Evolutionary conservation across 1,140 invertebrate genomes (phyloP).

Genomic region (Propsilocerus akamusi): DNA sequence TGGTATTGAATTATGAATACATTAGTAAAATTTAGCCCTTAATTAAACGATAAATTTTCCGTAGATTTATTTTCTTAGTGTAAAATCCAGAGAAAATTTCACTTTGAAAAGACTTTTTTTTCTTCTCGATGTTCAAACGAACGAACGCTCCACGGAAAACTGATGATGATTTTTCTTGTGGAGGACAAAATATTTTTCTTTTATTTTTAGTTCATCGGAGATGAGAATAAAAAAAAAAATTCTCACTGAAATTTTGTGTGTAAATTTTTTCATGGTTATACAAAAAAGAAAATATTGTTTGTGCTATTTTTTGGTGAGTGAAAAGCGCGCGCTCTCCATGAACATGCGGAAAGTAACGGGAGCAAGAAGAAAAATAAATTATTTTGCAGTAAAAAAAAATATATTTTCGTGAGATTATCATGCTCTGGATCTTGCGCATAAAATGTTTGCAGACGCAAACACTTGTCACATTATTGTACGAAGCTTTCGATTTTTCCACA

Average conservation of each 20-base stretch:
- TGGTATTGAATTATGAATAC: not conserved
- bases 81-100: not conserved
- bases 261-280: not conserved
- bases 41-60: not conserved
- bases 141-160: not conserved
- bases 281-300: not conserved
- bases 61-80: too few species aligned
- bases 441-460: not conserved
- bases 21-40: not conserved
- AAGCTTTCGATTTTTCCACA: not conserved
- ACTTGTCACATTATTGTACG: not conserved
- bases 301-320: too few species aligned
- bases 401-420: not conserved
- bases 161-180: not conserved
- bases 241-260: not conserved
- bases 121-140: not conserved
- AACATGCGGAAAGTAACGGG: not conserved
- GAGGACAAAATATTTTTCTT: not conserved
- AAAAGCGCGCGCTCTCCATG: not conserved
- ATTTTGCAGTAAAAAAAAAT: not conserved
- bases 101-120: not conserved
- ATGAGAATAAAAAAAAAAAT: not conserved
- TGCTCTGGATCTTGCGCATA: constrained; percentile 1
- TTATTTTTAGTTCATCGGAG: not conserved
- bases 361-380: not conserved